These are phyloP conservation scores for Agelas oroides DNA, from an alignment of 37 sponge, comb jelly and placozoan genomes.

Conservation along the genomic window DNA sequence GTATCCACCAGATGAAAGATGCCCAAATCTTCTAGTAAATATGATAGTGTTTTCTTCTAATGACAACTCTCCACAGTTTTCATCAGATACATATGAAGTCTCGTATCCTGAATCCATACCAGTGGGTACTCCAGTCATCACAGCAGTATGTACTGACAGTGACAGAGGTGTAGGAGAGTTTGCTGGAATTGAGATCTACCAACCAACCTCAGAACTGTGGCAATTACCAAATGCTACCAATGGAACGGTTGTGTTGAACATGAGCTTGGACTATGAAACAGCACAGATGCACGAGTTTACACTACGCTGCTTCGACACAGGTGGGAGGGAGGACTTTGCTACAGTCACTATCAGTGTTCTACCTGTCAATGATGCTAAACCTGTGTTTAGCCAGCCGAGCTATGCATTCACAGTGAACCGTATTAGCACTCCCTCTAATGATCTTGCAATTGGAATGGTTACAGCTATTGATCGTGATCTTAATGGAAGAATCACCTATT, in stretches of 20 bases:
- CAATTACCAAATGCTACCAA: too few species aligned
- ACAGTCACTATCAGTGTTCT: constrained; percentile 10
- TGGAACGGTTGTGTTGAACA: not conserved
- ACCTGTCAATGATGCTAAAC: constrained; percentile 21
- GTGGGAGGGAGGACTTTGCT: not conserved
- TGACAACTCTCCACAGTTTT: constrained; percentile 1
- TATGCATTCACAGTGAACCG: not conserved
- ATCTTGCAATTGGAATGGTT: not conserved
- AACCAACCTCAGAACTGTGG: not conserved
- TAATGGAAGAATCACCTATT: not conserved
- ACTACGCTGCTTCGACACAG: not conserved
- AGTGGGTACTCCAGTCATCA: not conserved
- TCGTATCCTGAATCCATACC: not conserved
- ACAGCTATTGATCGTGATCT: constrained; percentile 20
- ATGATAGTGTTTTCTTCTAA: not conserved
- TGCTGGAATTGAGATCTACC: not conserved
- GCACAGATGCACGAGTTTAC: not conserved
- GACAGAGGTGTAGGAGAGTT: constrained; percentile 8
- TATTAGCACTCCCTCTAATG: not conserved
- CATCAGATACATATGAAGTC: not conserved
- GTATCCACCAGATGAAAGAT: not conserved
- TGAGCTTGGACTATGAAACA: not conserved
- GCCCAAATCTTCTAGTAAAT: not conserved
- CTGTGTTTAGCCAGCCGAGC: not conserved
- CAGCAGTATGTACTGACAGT: not conserved